Conservation (phyloP, 2,113 vertebrate species). For the Miniopterus natalensis region DNA sequence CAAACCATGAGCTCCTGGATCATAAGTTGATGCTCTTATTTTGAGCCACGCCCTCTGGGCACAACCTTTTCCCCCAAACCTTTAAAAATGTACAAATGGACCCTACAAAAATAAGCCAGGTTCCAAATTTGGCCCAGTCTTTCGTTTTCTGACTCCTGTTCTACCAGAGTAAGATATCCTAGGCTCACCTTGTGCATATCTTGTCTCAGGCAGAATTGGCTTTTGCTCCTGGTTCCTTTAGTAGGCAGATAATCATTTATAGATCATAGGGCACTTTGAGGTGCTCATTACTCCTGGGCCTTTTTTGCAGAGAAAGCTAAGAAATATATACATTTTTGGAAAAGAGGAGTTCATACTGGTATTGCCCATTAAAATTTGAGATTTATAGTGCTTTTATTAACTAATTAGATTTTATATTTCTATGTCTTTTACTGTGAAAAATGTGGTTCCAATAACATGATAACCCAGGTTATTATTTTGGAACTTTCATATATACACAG, state of each 20-base stretch:
- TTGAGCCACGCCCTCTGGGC: too few relatives aligned
- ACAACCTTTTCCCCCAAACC: too few relatives aligned
- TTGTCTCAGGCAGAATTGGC: not conserved
- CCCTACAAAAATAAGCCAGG: not conserved
- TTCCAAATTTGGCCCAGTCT: not conserved
- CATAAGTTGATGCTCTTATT: too few relatives aligned
- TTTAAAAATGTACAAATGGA: not conserved
- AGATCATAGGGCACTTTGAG: not conserved
- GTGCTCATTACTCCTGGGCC: not conserved
- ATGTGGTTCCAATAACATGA: not conserved
- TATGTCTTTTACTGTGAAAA: not conserved
- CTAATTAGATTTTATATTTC: not conserved
- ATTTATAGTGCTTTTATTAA: not conserved
- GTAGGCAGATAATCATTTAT: not conserved
- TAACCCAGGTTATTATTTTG: not conserved
- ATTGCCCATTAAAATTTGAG: not conserved
- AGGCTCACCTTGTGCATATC: not conserved
- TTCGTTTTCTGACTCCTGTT: not conserved
- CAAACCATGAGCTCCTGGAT: too few relatives aligned
- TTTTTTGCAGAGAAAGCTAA: not conserved
- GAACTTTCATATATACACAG: not conserved
- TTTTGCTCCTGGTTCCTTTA: not conserved
- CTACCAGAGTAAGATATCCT: not conserved
- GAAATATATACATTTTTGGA: not conserved
- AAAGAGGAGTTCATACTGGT: not conserved